These are phyloP conservation scores for Crocidura indochinensis DNA, from an alignment of 2,797 vertebrate genomes.

Conservation along the genomic window DNA sequence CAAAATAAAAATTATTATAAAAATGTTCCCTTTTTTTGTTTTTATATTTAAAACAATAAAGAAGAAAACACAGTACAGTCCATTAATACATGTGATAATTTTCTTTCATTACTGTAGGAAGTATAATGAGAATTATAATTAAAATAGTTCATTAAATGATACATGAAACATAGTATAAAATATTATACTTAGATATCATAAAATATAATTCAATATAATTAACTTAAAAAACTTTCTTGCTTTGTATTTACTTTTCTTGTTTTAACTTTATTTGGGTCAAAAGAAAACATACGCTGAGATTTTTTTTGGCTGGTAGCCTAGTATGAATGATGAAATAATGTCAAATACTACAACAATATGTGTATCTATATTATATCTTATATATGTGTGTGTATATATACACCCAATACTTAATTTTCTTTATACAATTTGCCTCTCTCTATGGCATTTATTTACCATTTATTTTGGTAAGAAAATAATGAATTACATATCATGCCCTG, in stretches of 20 bases:
- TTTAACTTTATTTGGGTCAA: constrained; percentile 28
- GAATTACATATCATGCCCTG: constrained; percentile 58
- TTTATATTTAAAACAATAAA: no score
- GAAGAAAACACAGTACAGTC: background rate
- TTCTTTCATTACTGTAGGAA: constrained; percentile 49
- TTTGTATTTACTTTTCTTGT: background rate
- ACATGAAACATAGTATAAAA: constrained; percentile 42
- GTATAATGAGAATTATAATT: constrained; percentile 66
- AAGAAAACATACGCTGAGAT: constrained; percentile 21
- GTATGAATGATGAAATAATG: background rate
- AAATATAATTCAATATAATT: constrained; percentile 61
- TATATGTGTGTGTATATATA: background rate
- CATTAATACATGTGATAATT: constrained; percentile 29
- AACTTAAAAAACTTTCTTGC: constrained; percentile 47
- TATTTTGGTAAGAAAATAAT: background rate
- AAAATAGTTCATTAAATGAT: constrained; percentile 50
- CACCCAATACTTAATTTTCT: background rate
- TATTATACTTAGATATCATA: constrained; percentile 34
- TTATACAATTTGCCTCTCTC: constrained; percentile 26
- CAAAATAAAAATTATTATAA: no score
- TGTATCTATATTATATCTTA: background rate
- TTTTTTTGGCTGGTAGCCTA: constrained; percentile 49
- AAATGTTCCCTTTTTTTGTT: no score
- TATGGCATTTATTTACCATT: background rate
- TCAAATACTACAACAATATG: constrained; percentile 6